Conservation (phyloP, 2,888 invertebrate genomes). For the Chloroclystis v-ata region DNA sequence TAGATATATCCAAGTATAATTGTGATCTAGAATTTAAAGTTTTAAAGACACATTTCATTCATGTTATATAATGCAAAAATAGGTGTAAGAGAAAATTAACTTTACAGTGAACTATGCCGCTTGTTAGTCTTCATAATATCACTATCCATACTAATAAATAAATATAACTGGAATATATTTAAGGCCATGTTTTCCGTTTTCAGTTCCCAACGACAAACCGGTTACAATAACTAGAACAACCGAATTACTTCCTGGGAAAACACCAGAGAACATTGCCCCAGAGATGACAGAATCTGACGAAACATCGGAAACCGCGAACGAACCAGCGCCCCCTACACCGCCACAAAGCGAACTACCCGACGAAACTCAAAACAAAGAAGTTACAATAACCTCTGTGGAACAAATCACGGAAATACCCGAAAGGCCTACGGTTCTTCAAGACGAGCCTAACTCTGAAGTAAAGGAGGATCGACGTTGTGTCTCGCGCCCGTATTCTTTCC, state of each 20-base stretch:
- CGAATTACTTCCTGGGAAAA: background rate
- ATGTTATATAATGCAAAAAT: too few relatives aligned
- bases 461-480: slow-evolving; percentile 43
- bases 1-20: too few relatives aligned
- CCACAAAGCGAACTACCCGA: slow-evolving; percentile 5
- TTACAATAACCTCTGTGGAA: background rate
- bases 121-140: too few relatives aligned
- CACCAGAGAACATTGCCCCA: background rate
- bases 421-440: background rate
- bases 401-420: background rate
- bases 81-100: too few relatives aligned
- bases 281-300: slow-evolving; percentile 3
- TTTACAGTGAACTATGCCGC: too few relatives aligned
- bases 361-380: background rate
- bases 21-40: too few relatives aligned
- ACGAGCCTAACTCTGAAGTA: slow-evolving; percentile 1
- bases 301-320: background rate
- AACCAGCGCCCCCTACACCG: slow-evolving; percentile 3
- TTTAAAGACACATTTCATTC: too few relatives aligned
- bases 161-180: too few relatives aligned
- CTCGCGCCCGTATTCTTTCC: slow-evolving; percentile 81
- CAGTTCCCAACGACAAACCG: slow-evolving; percentile 19
- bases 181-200: background rate
- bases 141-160: too few relatives aligned
- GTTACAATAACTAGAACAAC: background rate